Evolutionary conservation across 2,797 vertebrate genomes (phyloP).

Genomic region (Melanitta fusca): DNA sequence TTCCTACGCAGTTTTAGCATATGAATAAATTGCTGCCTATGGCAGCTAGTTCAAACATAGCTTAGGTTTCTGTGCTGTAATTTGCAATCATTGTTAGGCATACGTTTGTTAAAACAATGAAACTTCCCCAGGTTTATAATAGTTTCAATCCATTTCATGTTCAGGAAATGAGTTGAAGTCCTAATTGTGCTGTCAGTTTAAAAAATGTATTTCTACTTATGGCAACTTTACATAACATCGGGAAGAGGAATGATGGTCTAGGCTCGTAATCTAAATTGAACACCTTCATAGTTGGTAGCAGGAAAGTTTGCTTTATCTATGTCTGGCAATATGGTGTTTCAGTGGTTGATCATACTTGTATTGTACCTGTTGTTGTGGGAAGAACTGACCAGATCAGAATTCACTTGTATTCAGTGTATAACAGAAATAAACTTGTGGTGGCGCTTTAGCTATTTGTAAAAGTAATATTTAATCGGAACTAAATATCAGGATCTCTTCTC

Average conservation of each 20-base stretch:
- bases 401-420: neutral
- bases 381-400: neutral
- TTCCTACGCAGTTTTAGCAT: neutral
- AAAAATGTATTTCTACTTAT: neutral
- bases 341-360: neutral
- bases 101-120: neutral
- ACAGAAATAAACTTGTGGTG: neutral
- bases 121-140: neutral
- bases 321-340: neutral
- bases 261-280: neutral
- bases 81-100: neutral
- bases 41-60: neutral
- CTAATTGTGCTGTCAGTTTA: neutral
- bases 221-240: neutral
- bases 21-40: neutral
- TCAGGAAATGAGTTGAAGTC: neutral
- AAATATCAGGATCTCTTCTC: neutral
- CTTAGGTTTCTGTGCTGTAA: neutral
- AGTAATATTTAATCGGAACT: neutral
- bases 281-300: neutral
- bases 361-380: neutral
- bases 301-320: accelerated
- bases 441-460: neutral
- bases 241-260: neutral
- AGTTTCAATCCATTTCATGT: neutral